Evolutionary conservation across 2,797 vertebrate species (phyloP).

Genomic region (Phalloptychus januarius): DNA sequence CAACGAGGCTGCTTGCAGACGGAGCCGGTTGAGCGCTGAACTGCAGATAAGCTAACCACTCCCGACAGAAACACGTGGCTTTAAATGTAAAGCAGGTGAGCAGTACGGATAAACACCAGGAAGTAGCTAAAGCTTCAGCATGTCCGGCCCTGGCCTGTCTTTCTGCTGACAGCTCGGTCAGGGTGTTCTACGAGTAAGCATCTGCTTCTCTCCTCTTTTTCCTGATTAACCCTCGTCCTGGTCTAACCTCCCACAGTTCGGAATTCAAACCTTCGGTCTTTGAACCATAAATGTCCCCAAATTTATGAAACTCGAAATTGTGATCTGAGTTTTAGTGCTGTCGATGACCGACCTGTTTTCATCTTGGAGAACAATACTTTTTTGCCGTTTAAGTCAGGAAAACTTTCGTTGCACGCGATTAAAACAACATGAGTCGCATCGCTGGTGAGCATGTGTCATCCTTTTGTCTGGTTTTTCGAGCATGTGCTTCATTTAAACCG

Average conservation of each 20-base stretch:
- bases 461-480: conserved; percentile 10
- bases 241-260: not conserved
- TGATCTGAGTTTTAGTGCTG: not conserved
- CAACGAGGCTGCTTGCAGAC: not conserved
- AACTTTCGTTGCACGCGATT: not conserved
- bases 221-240: not conserved
- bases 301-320: not conserved
- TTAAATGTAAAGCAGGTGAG: not conserved
- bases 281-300: not conserved
- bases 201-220: not conserved
- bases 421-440: conserved; percentile 37
- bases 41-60: not conserved
- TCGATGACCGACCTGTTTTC: not conserved
- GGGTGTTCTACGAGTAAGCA: not conserved
- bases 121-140: not conserved
- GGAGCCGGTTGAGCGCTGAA: not conserved
- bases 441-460: conserved; percentile 7
- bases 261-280: not conserved
- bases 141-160: not conserved
- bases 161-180: not conserved
- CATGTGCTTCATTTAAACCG: conserved; percentile 31
- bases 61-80: not conserved
- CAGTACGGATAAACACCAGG: not conserved
- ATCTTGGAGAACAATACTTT: not conserved
- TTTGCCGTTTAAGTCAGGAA: not conserved